Base-by-base conservation (phyloP, 2,888 invertebrate genomes). In the Archaeoteleia sp. region DNA sequence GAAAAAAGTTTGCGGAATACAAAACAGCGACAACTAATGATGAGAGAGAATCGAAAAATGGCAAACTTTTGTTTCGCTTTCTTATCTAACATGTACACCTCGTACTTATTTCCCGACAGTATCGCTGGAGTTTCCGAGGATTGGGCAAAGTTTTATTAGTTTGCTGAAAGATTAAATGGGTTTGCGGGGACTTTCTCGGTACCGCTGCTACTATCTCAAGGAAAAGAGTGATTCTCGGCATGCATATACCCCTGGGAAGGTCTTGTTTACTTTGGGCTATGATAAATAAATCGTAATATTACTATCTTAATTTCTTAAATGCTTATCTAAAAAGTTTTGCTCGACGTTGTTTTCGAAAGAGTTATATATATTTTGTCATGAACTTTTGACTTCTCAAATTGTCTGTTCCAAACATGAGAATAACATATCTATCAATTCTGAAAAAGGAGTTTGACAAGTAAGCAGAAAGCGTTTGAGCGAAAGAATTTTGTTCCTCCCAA, bases 121-220 rank as follows among this genome's bases (percentile, higher is more conserved):
- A 63, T 67, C 61, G 49, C 40, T 40, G 49, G 54, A 63, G 66
- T 68, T 71, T 67, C 39, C 49, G 30, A 65, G 72, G 66, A 70
- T 72, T 78, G 77, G 77, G 76, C 78, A 68, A 78, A 78, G 79
- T 79, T 80, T 77, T 78, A 79, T 79, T 78, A 76, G 77, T 78
- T 79, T 73, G 71, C 65, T 61, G 72, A 74, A 75, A 76, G 76
- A 77, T 78, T 77, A 75, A 75, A 70, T 70, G 73, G 71, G 75
- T 74, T 63, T 57, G 54, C 54, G 62, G 43, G 15, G 61, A 60
- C 42, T 67, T 55, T 54, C 40, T 42, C 51, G 35, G 67, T 43
- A 55, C 51, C 43, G 48, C 49, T 51, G 57, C 68, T 70, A 67
- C 65, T 63, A 70, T 53, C 25, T 25, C 54, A 32, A 61, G 58